Base-by-base conservation (phyloP, 2,113 vertebrate genomes). In the Mastomys natalensis region DNA sequence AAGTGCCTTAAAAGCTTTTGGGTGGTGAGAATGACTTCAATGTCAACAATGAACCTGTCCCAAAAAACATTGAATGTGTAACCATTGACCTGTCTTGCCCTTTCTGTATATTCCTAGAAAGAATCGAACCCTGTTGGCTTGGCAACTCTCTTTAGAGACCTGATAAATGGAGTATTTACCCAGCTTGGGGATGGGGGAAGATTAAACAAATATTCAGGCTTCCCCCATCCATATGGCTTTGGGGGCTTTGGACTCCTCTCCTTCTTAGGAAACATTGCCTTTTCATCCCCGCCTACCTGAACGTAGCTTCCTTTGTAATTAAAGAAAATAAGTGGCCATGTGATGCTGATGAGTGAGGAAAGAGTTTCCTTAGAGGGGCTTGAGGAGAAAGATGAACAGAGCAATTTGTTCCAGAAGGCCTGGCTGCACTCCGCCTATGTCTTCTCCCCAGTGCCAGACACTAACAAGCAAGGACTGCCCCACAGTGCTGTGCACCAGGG, bases 311-410 rank as follows among this genome's bases (percentile, higher is more conserved):
- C 98, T 88, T 98, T 94, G 8, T 95, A 95, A 80, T 98, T 95
- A 29, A 98, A 97, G 92, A 98, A 98, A 24, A 95, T 91, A 74
- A 97, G 92, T 4, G 97, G 97, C 98, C 99, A 99, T 15, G 87
- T 98, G 91, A 99, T 95, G 82, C 87, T 97, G 21, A 99, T 96
- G 37, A 98, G 92, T 51, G 98, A 98, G 60, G 97, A 96, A 99
- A 99, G 86, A 98, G 86, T 15, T 97, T 95, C 95, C 93, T 98
- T 85, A 99, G 97, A 24, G 94, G 78, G 16, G 66, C 97, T 99
- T 99, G 96, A 80, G 96, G 93, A 64, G 62, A 64, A 64, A 93
- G 60, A 84, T 40, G 19, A 58, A 22, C 6, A 55, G 29, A 11
- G 26, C 0, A 31, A 4, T 17, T 40, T 45, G 82, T 55, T 40